Conservation (phyloP, 2,113 vertebrate genomes). For the Collichthys lucidus region DNA sequence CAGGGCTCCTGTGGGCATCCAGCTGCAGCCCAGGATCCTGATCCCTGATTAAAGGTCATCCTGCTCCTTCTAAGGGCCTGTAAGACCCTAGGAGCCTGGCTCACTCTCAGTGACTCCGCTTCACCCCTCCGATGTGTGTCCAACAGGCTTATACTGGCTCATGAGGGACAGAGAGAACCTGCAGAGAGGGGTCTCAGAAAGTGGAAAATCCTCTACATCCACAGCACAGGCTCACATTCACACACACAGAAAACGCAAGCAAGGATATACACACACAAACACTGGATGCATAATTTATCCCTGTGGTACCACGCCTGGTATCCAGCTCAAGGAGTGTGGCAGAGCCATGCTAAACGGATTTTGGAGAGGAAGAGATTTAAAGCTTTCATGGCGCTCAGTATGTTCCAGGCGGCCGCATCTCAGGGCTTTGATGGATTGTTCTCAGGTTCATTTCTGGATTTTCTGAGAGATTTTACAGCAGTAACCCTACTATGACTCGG, state of each 20-base stretch:
- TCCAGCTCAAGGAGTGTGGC: constrained; percentile 71
- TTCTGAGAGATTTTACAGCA: constrained; percentile 55
- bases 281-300: constrained; percentile 67
- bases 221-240: constrained; percentile 55
- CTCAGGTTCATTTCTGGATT: constrained; percentile 69
- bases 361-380: constrained; percentile 81
- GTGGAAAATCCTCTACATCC: constrained; percentile 76
- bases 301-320: constrained; percentile 53
- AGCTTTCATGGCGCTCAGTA: constrained; percentile 75
- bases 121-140: constrained; percentile 82
- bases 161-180: constrained; percentile 77
- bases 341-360: constrained; percentile 83
- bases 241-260: constrained; percentile 54
- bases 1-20: constrained; percentile 66
- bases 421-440: constrained; percentile 79
- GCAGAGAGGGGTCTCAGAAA: constrained; percentile 73
- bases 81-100: constrained; percentile 77
- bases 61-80: constrained; percentile 77
- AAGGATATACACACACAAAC: constrained; percentile 60
- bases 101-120: constrained; percentile 73
- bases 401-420: constrained; percentile 71
- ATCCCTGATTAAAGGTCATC: constrained; percentile 86
- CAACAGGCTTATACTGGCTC: constrained; percentile 85
- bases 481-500: constrained; percentile 24
- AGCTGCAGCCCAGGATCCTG: constrained; percentile 78